Evolutionary conservation across 2,888 invertebrate genomes (phyloP), one percentile per base, ranked within the genome.

Genomic region (Notocelia uddmanniana): DNA sequence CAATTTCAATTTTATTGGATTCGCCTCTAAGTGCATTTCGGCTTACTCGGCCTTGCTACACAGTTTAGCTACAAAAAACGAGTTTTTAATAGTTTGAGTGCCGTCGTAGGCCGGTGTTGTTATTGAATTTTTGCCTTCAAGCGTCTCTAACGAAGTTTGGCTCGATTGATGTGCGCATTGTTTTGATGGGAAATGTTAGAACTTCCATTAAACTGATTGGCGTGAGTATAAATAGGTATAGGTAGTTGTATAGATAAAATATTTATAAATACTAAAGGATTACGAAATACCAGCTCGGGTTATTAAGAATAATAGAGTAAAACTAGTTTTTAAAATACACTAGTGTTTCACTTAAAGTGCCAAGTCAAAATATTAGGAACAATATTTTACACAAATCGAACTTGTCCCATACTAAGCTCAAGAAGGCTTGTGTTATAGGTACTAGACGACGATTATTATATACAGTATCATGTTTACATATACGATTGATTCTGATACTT

Each of bases 81-180:
- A 54, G 21, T 83, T 85, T 85, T 83, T 88, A 88, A 88, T 87
- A 88, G 88, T 88, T 87, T 85, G 88, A 88, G 88, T 87, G 88
- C 80, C 76, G 78, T 26, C 76, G 73, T 77, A 76, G 64, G 58
- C 48, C 76, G 52, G 13, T 75, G 78, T 86, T 75, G 78, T 86
- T 85, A 87, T 87, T 85, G 78, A 82, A 85, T 87, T 86, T 85
- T 85, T 87, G 80, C 82, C 82, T 13, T 54, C 64, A 64, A 54
- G 34, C 64, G 52, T 64, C 64, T 54, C 52, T 64, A 64, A 64
- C 54, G 37, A 64, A 37, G 64, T 64, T 54, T 3, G 10, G 18
- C 19, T 11, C 52, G 64, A 64, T 64, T 64, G 64, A 64, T 54
- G 64, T 21, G 55, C 26, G 21, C 64, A 37, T 63, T 63, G 52